Base-by-base conservation (phyloP, 2,113 vertebrate species). In the Podilymbus podiceps region DNA sequence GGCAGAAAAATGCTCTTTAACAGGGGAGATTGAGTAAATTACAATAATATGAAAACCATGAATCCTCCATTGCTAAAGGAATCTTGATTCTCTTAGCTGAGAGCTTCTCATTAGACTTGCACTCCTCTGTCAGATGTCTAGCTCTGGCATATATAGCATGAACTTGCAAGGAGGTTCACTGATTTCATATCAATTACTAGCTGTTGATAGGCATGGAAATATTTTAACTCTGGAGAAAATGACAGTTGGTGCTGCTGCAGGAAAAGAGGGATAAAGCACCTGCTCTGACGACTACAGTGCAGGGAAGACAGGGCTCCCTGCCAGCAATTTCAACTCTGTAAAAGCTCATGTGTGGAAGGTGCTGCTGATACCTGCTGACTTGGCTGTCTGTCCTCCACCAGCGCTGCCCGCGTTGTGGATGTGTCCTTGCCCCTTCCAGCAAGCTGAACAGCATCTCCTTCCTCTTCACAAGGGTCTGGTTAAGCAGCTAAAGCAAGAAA, bases 131-230 rank as follows among this genome's bases (percentile, higher is more conserved):
- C 0, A 1, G 28, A 33, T 89, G 30, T 44, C 40, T 89, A 30
- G 66, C 66, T 88, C 73, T 77, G 46, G 71, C 53, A 88, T 23
- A 30, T 3, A 30, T 13, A 86, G 56, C 63, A 33, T 28, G 73
- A 92, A 81, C 89, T 94, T 52, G 60, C 60, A 44, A 82, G 58
- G 35, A 68, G 64, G 24, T 71, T 86, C 59, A 53, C 68, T 85
- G 56, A 85, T 95, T 90, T 89, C 62, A 60, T 69, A 72, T 94
- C 84, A 81, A 49, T 95, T 95, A 84, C 64, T 47, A 35, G 44
- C 66, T 82, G n/a, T 40, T 76, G 89, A 78, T 91, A 68, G 69
- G 81, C 77, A 82, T n/a, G 69, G 87, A 89, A 95, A 82, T 94
- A 75, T 91, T 95, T 95, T 92, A 44, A 71, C 73, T 93, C 64